A percentile compares a stretch with the other conserved stretches of the same genome.
These are phyloP conservation scores for Exocentrus adspersus DNA, from an alignment of 2,888 invertebrate genomes.

Conservation along the genomic window DNA sequence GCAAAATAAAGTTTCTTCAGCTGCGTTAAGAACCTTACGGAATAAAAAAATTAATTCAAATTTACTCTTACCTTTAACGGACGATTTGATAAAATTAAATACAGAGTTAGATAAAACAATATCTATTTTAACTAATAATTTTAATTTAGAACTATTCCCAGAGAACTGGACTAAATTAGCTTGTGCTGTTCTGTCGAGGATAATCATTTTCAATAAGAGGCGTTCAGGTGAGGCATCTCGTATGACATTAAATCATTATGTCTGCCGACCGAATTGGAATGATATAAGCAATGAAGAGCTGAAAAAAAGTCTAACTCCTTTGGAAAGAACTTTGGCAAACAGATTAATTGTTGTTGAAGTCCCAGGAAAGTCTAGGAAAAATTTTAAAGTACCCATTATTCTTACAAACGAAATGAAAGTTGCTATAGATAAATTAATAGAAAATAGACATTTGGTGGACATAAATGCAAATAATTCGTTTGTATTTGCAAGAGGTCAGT, in stretches of 20 bases:
- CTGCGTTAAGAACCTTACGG: conserved; percentile 12
- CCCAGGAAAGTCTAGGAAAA: neutral
- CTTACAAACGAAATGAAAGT: conserved; percentile 19
- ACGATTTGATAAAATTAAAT: conserved; percentile 12
- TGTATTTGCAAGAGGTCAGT: conserved; percentile 16
- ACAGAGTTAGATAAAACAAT: conserved; percentile 1
- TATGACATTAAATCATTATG: conserved; percentile 1
- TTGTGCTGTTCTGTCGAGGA: conserved; percentile 5
- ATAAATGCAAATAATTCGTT: neutral
- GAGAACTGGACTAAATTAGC: conserved; percentile 6
- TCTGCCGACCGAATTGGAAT: conserved; percentile 14
- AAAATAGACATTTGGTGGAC: neutral
- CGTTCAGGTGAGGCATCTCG: conserved; percentile 29
- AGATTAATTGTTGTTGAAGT: conserved; percentile 7
- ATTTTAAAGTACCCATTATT: conserved; percentile 3
- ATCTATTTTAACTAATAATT: neutral
- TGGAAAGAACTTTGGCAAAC: conserved; percentile 7
- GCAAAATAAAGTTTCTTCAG: conserved; percentile 15
- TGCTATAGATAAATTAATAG: conserved; percentile 9
- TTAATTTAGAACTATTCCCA: neutral
- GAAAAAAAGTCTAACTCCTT: conserved; percentile 1
- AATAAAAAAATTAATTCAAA: conserved; percentile 17
- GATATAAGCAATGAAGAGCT: conserved; percentile 7
- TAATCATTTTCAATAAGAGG: conserved; percentile 36
- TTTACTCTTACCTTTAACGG: conserved; percentile 13